A percentile compares a stretch with the other conserved stretches of the same genome.
Evolutionary conservation across 2,797 vertebrate genomes (phyloP).

Genomic region (Picus viridis): DNA sequence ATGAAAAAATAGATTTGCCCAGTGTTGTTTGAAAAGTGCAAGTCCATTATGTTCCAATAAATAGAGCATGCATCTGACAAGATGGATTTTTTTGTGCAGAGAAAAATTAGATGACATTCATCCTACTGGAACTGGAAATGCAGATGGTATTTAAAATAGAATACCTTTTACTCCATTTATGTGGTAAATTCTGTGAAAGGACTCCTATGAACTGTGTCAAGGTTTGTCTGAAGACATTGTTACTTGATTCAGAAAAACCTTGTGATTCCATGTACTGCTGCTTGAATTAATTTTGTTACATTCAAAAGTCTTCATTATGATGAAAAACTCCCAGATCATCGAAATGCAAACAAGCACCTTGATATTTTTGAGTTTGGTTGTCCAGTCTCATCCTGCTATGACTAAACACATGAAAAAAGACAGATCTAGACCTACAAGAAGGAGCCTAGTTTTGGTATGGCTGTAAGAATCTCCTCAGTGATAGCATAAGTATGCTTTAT

Average conservation of each 20-base stretch:
- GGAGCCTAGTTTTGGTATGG: background rate
- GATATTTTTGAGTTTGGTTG: background rate
- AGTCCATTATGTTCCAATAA: constrained; percentile 18
- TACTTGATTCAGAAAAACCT: background rate
- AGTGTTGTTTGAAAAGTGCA: constrained; percentile 24
- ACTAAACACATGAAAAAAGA: background rate
- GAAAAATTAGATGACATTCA: constrained; percentile 5
- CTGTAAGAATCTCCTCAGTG: background rate
- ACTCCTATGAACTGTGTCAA: background rate
- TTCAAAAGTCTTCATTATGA: background rate
- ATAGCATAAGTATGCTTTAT: background rate
- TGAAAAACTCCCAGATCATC: background rate
- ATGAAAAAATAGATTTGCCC: constrained; percentile 45
- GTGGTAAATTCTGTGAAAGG: background rate
- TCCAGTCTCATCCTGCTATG: background rate
- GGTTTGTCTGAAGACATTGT: background rate
- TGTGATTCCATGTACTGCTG: background rate
- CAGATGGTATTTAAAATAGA: constrained; percentile 12
- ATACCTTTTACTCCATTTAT: constrained; percentile 5
- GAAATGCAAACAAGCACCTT: background rate
- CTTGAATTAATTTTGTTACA: background rate
- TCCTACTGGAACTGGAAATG: constrained; percentile 1
- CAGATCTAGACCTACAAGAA: background rate
- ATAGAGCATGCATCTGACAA: constrained; percentile 3
- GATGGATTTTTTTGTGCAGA: constrained; percentile 46